Evolutionary conservation across 1,140 invertebrate species (phyloP).

Genomic region (Orius insidiosus): DNA sequence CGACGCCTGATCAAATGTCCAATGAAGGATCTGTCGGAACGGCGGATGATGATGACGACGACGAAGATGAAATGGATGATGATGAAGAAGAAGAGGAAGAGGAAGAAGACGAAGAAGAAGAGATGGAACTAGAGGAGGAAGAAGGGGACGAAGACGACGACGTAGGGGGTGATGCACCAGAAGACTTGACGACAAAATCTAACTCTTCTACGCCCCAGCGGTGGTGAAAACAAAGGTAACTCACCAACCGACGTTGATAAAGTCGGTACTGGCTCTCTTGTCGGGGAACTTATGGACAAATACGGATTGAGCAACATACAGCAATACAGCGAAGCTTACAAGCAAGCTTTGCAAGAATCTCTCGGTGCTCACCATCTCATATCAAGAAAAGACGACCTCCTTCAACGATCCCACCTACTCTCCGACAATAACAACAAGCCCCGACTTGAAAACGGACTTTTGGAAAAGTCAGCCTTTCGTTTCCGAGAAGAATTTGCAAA

Average conservation of each 20-base stretch:
- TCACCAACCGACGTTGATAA: slow-evolving; percentile 25
- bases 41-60: slow-evolving; percentile 59
- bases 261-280: slow-evolving; percentile 48
- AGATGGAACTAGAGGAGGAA: slow-evolving; percentile 25
- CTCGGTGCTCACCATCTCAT: slow-evolving; percentile 20
- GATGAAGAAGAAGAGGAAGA: slow-evolving; percentile 51
- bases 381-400: slow-evolving; percentile 20
- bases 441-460: slow-evolving; percentile 25
- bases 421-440: slow-evolving; percentile 24
- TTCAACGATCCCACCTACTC: slow-evolving; percentile 20
- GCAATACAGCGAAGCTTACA: slow-evolving; percentile 89
- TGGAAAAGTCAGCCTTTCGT: slow-evolving; percentile 40
- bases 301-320: slow-evolving; percentile 86
- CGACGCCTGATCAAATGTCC: slow-evolving; percentile 36
- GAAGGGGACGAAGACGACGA: slow-evolving; percentile 34
- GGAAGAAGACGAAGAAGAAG: slow-evolving; percentile 35
- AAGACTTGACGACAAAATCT: slow-evolving; percentile 51
- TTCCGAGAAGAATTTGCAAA: slow-evolving; percentile 59
- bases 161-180: slow-evolving; percentile 47
- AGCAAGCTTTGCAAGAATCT: slow-evolving; percentile 81
- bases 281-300: slow-evolving; percentile 92
- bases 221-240: slow-evolving; percentile 25
- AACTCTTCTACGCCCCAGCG: slow-evolving; percentile 29
- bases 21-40: slow-evolving; percentile 51
- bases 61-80: slow-evolving; percentile 48